Conservation (phyloP, 2,797 vertebrate species). For the Spinus olivaceus region DNA sequence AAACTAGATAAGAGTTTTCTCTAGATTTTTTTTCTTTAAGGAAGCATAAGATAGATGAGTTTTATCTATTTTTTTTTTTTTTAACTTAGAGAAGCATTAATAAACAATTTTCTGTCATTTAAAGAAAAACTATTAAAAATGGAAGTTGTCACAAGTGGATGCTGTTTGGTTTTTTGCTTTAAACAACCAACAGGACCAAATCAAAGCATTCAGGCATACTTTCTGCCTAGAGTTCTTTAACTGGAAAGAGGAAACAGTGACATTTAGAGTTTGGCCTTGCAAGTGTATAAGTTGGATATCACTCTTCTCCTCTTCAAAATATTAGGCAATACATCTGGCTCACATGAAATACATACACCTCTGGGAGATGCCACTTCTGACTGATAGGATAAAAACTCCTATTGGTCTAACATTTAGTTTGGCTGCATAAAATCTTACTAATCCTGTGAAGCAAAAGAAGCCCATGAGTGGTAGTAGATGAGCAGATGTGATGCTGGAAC, state of each 20-base stretch:
- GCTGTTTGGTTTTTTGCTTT: not conserved
- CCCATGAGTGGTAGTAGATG: not conserved
- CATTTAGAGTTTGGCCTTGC: rapidly evolving
- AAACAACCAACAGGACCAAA: not conserved
- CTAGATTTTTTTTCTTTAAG: not conserved
- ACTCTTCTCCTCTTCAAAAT: not conserved
- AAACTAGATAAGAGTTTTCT: not conserved
- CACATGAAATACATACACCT: not conserved
- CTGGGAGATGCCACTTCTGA: not conserved
- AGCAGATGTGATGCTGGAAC: not conserved
- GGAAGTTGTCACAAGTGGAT: not conserved
- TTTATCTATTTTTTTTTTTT: not conserved
- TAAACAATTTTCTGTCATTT: not conserved
- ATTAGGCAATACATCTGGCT: not conserved
- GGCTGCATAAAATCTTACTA: not conserved
- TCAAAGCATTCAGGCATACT: not conserved
- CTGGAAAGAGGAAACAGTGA: not conserved
- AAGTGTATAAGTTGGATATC: not conserved
- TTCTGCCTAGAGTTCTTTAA: not conserved
- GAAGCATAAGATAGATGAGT: not conserved
- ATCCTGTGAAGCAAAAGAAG: not conserved
- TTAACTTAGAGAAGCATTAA: not conserved
- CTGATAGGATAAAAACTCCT: not conserved
- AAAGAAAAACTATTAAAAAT: not conserved
- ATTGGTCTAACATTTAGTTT: not conserved